These are phyloP conservation scores for Lepidurus apus DNA, from an alignment of 1,140 invertebrate species.

Conservation along the genomic window DNA sequence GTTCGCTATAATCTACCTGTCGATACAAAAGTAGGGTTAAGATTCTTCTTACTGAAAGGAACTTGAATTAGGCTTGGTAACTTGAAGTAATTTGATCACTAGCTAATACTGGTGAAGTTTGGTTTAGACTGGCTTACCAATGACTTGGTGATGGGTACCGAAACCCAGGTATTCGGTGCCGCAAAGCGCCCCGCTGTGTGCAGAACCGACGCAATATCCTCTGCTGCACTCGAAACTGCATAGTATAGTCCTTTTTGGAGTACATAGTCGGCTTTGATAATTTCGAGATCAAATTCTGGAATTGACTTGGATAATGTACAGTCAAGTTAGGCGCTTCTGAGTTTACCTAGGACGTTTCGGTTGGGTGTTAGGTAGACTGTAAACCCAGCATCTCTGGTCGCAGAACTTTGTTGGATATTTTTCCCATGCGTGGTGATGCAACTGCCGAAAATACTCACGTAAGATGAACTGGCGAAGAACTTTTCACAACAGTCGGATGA, in stretches of 20 bases:
- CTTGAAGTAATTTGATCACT: no score
- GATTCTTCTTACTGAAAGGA: no score
- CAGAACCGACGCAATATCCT: constrained; percentile 18
- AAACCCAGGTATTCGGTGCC: neutral
- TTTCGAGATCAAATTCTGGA: constrained; percentile 6
- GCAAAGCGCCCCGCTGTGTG: constrained; percentile 24
- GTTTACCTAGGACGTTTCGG: neutral
- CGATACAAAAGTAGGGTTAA: neutral
- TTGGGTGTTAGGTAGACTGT: neutral
- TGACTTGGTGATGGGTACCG: neutral
- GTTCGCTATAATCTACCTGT: neutral
- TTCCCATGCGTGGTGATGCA: no score
- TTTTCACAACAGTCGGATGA: constrained; percentile 25
- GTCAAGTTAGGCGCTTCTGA: neutral
- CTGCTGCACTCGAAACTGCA: constrained; percentile 28
- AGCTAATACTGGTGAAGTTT: no score
- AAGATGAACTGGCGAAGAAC: neutral
- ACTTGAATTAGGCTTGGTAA: no score
- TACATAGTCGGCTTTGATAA: constrained; percentile 20
- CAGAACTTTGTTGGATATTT: no score
- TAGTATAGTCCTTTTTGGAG: constrained; percentile 23
- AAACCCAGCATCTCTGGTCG: no score
- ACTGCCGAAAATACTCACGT: no score
- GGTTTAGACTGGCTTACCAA: neutral
- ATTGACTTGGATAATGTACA: neutral